Conservation (phyloP, 2,797 vertebrate species). For the Gadopsis marmoratus region DNA sequence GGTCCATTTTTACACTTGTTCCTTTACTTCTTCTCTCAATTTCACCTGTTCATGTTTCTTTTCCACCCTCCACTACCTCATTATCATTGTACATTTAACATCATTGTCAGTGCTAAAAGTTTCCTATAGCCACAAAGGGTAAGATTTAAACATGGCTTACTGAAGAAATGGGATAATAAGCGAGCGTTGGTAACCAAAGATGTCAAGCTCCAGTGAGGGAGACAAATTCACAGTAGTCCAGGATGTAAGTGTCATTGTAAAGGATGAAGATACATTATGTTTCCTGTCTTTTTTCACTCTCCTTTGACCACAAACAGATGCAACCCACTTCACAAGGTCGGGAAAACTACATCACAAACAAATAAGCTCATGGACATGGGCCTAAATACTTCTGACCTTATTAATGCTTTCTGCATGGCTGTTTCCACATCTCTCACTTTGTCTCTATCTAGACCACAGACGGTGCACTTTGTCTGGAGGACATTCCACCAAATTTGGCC, state of each 20-base stretch:
- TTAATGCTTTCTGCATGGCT: constrained; percentile 28
- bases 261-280: constrained; percentile 11
- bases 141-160: neutral
- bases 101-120: neutral
- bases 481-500: constrained; percentile 21
- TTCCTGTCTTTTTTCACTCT: constrained; percentile 22
- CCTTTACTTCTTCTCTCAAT: constrained; percentile 17
- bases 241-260: constrained; percentile 8
- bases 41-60: constrained; percentile 1
- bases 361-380: neutral
- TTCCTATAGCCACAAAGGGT: neutral
- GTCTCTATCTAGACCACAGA: constrained; percentile 23
- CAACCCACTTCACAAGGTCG: constrained; percentile 13
- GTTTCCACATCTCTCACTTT: constrained; percentile 42
- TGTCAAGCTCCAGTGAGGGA: neutral
- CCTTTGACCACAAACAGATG: constrained; percentile 29
- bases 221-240: neutral
- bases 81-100: neutral
- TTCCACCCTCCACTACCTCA: neutral
- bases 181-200: neutral
- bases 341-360: constrained; percentile 11
- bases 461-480: constrained; percentile 30
- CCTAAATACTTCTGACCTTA: constrained; percentile 36
- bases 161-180: neutral
- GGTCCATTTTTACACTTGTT: constrained; percentile 24